phyloP scores from a whole-genome alignment of 2,113 vertebrate species.

The Cyrtonyx montezumae region DNA sequence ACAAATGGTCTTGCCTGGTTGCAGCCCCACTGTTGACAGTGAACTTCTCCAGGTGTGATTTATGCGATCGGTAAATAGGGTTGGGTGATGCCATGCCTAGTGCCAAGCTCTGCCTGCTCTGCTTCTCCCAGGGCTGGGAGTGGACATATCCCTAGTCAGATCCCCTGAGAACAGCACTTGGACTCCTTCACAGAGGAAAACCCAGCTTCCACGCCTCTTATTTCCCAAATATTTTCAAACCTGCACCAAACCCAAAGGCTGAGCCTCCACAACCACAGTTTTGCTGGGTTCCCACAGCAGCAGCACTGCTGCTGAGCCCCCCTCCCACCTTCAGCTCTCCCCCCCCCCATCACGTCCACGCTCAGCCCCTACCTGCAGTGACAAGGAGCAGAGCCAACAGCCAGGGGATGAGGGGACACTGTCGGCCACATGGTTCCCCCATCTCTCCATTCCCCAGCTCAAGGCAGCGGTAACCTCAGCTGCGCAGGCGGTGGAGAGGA shows the following conservation, averaged over 20 bases:
- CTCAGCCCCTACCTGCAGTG: background rate
- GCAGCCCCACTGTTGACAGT: background rate
- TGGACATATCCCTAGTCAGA: background rate
- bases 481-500: background rate
- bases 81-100: background rate
- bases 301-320: background rate
- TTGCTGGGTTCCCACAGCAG: background rate
- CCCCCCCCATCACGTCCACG: background rate
- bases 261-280: background rate
- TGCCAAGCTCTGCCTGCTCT: background rate
- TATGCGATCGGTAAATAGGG: background rate
- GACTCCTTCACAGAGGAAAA: background rate
- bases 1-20: background rate
- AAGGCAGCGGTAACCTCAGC: background rate
- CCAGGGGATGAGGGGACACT: accelerated
- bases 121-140: background rate
- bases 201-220: background rate
- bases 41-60: background rate
- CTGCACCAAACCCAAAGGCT: background rate
- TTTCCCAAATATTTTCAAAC: background rate
- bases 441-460: background rate
- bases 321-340: background rate
- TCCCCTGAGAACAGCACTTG: background rate
- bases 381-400: background rate
- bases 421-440: background rate